phyloP scores from a whole-genome alignment of 2,797 vertebrate genomes.

The Acanthis flammea region DNA sequence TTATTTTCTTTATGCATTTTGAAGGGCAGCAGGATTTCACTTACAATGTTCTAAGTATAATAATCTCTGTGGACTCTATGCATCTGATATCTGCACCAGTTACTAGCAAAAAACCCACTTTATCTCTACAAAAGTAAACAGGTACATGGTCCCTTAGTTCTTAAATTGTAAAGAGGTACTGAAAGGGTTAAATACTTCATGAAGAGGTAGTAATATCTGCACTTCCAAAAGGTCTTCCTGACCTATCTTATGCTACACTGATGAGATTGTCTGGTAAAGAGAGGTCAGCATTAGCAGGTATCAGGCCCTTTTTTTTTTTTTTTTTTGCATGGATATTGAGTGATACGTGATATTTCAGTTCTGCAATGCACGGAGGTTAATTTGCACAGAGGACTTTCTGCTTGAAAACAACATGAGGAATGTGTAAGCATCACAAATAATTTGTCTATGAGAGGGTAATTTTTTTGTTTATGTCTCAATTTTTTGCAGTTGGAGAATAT shows the following conservation, averaged over 20 bases:
- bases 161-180: background rate
- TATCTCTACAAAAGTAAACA: background rate
- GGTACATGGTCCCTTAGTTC: background rate
- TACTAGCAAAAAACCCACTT: background rate
- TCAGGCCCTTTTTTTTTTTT: too few relatives aligned
- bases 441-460: background rate
- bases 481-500: background rate
- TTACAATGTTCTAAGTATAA: background rate
- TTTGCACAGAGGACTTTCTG: constrained; percentile 2
- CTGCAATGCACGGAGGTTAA: background rate
- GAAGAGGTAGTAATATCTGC: background rate
- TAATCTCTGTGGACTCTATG: background rate
- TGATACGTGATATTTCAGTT: background rate
- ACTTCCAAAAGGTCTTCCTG: background rate
- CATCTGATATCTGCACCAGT: background rate
- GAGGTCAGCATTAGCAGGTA: background rate
- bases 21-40: background rate
- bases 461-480: background rate
- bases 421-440: background rate
- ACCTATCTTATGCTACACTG: background rate
- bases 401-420: background rate
- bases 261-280: background rate
- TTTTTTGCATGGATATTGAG: background rate
- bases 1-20: background rate
- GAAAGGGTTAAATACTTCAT: background rate